Percentiles rank a stretch among this genome's conserved stretches.
These are phyloP conservation scores for Stigmatopora argus DNA, from an alignment of 2,113 vertebrate genomes.

Conservation along the genomic window DNA sequence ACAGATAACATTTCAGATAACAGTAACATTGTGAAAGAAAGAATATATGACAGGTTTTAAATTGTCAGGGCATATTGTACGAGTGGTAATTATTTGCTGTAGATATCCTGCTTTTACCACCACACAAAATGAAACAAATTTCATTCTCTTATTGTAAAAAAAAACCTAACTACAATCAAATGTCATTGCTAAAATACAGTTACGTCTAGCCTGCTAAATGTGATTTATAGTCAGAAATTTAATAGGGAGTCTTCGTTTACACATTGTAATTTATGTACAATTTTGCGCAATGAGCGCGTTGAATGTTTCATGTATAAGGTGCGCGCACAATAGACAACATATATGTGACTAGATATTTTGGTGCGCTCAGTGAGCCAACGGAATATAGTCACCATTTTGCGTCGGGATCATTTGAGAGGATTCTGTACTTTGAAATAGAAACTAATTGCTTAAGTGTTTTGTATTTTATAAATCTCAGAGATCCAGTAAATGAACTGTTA, in stretches of 20 bases:
- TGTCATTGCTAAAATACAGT: not conserved
- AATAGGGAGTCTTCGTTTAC: not conserved
- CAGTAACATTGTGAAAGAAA: not conserved
- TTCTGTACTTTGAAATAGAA: no score
- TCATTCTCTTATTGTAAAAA: no score
- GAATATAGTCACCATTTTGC: no score
- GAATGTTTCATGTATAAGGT: not conserved
- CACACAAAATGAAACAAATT: no score
- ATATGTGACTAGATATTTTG: not conserved
- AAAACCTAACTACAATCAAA: not conserved
- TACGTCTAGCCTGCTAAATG: not conserved
- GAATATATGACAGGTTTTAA: no score
- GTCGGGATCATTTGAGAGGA: no score
- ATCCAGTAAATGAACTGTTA: not conserved
- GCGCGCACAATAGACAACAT: no score
- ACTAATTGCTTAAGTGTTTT: not conserved
- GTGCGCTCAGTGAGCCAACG: not conserved
- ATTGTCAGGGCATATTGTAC: no score
- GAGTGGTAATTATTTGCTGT: no score
- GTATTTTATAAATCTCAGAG: not conserved
- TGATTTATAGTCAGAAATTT: not conserved
- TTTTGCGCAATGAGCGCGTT: not conserved
- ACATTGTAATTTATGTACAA: not conserved
- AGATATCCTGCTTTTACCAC: no score
- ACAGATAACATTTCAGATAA: not conserved